These are phyloP conservation scores for Macrochelys suwanniensis DNA, from an alignment of 2,797 vertebrate species.

Conservation along the genomic window DNA sequence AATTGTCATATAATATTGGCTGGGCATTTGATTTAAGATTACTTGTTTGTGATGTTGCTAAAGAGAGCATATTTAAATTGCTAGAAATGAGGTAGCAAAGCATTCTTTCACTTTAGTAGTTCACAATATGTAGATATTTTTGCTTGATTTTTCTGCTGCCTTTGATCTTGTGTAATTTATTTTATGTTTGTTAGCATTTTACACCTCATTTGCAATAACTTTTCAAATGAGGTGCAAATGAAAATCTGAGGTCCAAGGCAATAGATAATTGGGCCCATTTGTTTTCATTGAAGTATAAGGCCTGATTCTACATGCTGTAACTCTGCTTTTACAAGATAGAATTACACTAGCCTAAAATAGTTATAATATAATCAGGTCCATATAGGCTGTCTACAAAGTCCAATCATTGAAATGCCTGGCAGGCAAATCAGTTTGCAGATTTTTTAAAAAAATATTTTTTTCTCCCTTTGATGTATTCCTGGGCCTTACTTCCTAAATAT, in stretches of 20 bases:
- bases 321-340: not conserved
- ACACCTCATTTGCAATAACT: not conserved
- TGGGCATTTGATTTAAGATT: not conserved
- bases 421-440: not conserved
- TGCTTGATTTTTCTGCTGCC: not conserved
- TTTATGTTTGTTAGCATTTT: too few species aligned
- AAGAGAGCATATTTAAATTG: not conserved
- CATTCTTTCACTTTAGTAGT: not conserved
- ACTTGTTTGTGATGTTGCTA: not conserved
- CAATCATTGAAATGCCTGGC: not conserved
- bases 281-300: not conserved
- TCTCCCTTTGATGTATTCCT: not conserved
- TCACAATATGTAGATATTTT: not conserved
- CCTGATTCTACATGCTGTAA: not conserved
- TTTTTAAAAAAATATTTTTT: not conserved
- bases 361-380: not conserved
- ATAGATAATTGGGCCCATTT: not conserved
- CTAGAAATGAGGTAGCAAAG: not conserved
- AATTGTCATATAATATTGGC: rapidly evolving
- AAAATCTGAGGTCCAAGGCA: not conserved
- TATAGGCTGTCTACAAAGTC: not conserved
- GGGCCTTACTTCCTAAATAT: rapidly evolving
- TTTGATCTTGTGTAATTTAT: not conserved
- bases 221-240: not conserved
- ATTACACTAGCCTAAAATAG: not conserved